phyloP scores from a whole-genome alignment of 1,140 invertebrate genomes.

The Ceratina calcarata region DNA sequence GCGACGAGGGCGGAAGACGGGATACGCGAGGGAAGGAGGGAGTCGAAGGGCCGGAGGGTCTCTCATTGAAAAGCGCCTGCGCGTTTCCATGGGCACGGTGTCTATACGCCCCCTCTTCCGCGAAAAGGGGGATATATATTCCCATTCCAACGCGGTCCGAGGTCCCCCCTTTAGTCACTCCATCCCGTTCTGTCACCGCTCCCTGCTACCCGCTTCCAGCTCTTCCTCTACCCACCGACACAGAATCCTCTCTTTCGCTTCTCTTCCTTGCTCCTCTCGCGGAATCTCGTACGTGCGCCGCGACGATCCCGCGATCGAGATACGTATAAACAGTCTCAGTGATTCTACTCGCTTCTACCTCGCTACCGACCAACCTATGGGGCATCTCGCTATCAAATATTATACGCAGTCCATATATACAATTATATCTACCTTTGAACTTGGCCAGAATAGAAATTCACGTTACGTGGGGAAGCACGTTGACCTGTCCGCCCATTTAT shows the following conservation, averaged over 20 bases:
- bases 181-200: slow-evolving; percentile 71
- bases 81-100: slow-evolving; percentile 76
- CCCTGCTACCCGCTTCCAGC: slow-evolving; percentile 49
- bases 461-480: too few relatives aligned
- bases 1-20: slow-evolving; percentile 17
- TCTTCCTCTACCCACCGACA: slow-evolving; percentile 16
- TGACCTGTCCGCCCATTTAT: not conserved
- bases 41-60: slow-evolving; percentile 70
- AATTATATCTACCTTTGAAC: too few relatives aligned
- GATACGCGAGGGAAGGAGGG: slow-evolving; percentile 39
- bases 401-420: too few relatives aligned
- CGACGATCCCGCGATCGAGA: slow-evolving; percentile 29
- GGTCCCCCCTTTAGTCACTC: slow-evolving; percentile 66
- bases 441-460: too few relatives aligned
- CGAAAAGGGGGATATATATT: slow-evolving; percentile 58
- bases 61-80: slow-evolving; percentile 66
- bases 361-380: not conserved
- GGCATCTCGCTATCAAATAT: too few relatives aligned
- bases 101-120: slow-evolving; percentile 72
- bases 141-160: slow-evolving; percentile 66
- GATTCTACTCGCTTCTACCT: too few relatives aligned
- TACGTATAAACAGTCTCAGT: not conserved
- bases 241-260: slow-evolving; percentile 13
- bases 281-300: slow-evolving; percentile 33
- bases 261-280: not conserved